Percentiles rank a stretch among this genome's conserved stretches.
Evolutionary conservation across 2,888 invertebrate genomes (phyloP).

Genomic region (Cryptus armator): DNA sequence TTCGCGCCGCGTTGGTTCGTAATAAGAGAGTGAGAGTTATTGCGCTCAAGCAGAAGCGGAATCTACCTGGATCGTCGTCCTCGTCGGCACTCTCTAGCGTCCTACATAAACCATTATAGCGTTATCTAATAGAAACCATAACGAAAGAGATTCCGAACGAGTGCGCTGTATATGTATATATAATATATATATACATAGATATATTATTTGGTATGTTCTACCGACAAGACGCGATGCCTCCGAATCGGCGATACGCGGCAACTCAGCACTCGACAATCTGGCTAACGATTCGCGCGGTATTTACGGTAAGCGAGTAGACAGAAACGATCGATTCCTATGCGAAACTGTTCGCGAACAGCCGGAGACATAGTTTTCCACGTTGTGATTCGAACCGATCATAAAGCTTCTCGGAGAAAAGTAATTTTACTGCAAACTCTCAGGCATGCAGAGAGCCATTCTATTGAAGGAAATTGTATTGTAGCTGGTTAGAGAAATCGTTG

Average conservation of each 20-base stretch:
- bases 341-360: neutral
- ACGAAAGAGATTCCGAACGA: constrained; percentile 50
- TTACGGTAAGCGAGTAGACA: neutral
- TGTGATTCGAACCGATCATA: constrained; percentile 6
- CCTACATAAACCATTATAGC: constrained; percentile 56
- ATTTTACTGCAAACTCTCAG: constrained; percentile 15
- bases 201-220: neutral
- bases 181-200: constrained; percentile 2
- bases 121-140: constrained; percentile 55
- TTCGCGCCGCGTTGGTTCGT: constrained; percentile 34
- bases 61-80: constrained; percentile 55
- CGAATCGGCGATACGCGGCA: constrained; percentile 11
- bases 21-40: constrained; percentile 64
- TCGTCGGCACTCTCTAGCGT: constrained; percentile 51
- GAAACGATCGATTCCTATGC: constrained; percentile 27
- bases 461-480: constrained; percentile 17
- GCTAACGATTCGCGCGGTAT: constrained; percentile 4
- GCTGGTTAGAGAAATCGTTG: constrained; percentile 48
- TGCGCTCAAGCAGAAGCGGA: constrained; percentile 48
- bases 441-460: neutral
- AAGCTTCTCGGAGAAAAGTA: constrained; percentile 25
- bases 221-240: neutral
- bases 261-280: neutral
- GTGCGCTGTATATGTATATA: neutral
- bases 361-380: constrained; percentile 12